These are phyloP conservation scores for Drosophila teissieri DNA, from an alignment of 1,140 invertebrate species.

Conservation along the genomic window DNA sequence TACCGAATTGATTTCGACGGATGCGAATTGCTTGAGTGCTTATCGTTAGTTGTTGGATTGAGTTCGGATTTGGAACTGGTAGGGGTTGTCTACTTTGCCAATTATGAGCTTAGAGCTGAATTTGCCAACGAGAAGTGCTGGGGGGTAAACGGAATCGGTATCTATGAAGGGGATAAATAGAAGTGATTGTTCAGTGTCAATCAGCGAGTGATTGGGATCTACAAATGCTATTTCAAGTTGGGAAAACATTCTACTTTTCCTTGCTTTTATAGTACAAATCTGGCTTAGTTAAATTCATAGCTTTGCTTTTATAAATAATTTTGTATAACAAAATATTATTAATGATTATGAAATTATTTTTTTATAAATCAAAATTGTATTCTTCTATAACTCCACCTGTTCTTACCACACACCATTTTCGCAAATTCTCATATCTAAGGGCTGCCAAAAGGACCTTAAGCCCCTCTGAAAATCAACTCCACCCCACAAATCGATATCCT, in stretches of 20 bases:
- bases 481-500: slow-evolving; percentile 36
- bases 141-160: not conserved
- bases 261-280: not conserved
- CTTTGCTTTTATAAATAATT: too few relatives aligned
- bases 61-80: not conserved
- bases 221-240: too few relatives aligned
- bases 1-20: slow-evolving; percentile 49
- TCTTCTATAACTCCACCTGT: not conserved
- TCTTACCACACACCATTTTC: not conserved
- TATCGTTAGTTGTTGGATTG: slow-evolving; percentile 34
- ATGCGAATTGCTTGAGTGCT: slow-evolving; percentile 60
- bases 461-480: not conserved
- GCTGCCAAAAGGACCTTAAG: slow-evolving; percentile 1
- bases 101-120: slow-evolving; percentile 63
- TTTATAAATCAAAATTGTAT: not conserved
- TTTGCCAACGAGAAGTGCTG: slow-evolving; percentile 29
- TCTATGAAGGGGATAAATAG: not conserved
- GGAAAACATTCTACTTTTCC: too few relatives aligned
- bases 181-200: slow-evolving; percentile 1
- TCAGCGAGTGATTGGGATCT: not conserved
- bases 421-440: not conserved
- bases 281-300: too few relatives aligned
- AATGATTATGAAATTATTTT: not conserved
- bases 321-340: not conserved
- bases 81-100: slow-evolving; percentile 41